Percentiles rank a stretch among this genome's conserved stretches.
Conservation (phyloP, 1,140 invertebrate genomes). For the Hylaeus anthracinus region DNA sequence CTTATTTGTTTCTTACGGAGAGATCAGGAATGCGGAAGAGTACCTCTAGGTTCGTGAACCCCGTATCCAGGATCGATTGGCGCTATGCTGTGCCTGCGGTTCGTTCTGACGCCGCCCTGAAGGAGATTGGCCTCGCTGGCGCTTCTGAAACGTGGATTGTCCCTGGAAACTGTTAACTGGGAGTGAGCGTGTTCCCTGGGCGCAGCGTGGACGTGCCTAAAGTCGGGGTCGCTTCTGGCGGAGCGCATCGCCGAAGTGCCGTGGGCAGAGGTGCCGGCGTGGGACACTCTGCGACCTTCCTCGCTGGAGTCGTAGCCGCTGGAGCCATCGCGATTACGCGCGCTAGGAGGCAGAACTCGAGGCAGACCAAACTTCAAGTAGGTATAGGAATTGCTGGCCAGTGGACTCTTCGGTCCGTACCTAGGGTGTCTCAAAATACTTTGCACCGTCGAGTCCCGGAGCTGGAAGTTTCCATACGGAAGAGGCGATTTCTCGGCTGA, state of each 20-base stretch:
- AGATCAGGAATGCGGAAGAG: not conserved
- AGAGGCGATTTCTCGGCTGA: conserved; percentile 94
- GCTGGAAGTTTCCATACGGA: conserved; percentile 95
- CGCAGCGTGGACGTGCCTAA: conserved; percentile 81
- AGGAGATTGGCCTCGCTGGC: conserved; percentile 90
- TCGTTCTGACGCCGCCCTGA: conserved; percentile 77
- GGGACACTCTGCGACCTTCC: conserved; percentile 80
- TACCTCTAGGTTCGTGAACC: conserved; percentile 36
- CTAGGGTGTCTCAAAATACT: conserved; percentile 95
- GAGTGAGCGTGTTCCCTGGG: conserved; percentile 79
- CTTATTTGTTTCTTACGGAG: not conserved
- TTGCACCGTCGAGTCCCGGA: conserved; percentile 95
- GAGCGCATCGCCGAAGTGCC: conserved; percentile 72
- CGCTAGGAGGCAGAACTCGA: conserved; percentile 89
- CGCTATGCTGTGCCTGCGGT: conserved; percentile 85
- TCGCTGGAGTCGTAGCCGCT: conserved; percentile 93
- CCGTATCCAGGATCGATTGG: conserved; percentile 82
- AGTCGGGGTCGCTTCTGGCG: conserved; percentile 89
- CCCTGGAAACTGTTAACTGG: conserved; percentile 74
- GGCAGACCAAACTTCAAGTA: conserved; percentile 96
- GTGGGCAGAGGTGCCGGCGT: conserved; percentile 56
- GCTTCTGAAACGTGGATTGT: conserved; percentile 83
- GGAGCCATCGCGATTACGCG: conserved; percentile 83
- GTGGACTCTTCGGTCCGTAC: conserved; percentile 90
- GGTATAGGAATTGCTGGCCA: conserved; percentile 94